Evolutionary conservation across 2,113 vertebrate genomes (phyloP).

Genomic region (Oceanites oceanicus): DNA sequence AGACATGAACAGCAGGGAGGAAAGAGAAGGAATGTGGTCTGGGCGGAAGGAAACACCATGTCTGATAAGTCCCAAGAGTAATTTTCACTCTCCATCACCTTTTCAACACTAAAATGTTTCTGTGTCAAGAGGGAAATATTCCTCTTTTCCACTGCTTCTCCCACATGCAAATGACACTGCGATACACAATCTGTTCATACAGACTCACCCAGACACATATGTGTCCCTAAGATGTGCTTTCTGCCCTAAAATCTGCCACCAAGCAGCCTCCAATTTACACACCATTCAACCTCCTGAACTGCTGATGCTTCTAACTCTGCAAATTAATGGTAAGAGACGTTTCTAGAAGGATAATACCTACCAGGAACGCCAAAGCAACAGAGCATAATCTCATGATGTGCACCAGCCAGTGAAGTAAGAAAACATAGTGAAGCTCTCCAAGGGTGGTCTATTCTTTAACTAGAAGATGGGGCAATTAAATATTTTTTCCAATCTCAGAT

Average conservation of each 20-base stretch:
- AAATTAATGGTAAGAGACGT: neutral
- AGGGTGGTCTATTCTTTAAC: neutral
- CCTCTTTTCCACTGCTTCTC: neutral
- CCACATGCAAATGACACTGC: neutral
- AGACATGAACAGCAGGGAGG: neutral
- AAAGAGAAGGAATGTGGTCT: neutral
- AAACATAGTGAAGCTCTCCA: neutral
- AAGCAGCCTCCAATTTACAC: neutral
- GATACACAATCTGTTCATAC: neutral
- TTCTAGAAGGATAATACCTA: neutral
- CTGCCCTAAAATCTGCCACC: neutral
- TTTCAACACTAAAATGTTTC: neutral
- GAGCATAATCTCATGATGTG: neutral
- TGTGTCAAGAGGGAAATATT: neutral
- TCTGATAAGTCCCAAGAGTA: neutral
- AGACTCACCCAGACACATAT: neutral
- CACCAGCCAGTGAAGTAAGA: neutral
- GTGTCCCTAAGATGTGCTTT: neutral
- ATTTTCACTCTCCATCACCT: neutral
- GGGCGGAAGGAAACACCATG: neutral
- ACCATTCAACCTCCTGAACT: neutral
- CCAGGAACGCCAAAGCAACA: neutral
- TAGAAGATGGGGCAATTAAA: neutral
- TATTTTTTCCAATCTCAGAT: neutral
- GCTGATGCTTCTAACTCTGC: neutral